A percentile compares a stretch with the other conserved stretches of the same genome.
phyloP scores from a whole-genome alignment of 1,140 invertebrate genomes.

The Hormaphis cornu region DNA sequence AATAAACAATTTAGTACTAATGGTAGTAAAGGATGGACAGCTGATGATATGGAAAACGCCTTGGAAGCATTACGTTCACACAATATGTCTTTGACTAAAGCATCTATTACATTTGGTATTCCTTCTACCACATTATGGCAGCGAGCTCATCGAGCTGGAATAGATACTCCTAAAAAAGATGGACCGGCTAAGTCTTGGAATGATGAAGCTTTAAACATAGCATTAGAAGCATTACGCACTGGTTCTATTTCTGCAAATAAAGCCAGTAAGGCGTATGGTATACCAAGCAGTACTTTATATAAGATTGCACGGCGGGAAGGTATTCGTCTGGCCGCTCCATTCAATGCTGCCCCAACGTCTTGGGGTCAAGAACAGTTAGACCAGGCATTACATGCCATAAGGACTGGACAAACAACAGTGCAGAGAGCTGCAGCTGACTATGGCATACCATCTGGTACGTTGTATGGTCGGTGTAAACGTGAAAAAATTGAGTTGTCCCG shows the following conservation, averaged over 20 bases:
- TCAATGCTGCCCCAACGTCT: constrained; percentile 80
- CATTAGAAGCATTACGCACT: constrained; percentile 66
- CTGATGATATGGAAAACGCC: constrained; percentile 78
- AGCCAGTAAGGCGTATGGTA: constrained; percentile 82
- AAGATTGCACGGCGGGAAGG: constrained; percentile 81
- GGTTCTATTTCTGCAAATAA: constrained; percentile 80
- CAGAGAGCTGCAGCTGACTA: constrained; percentile 74
- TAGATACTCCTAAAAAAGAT: constrained; percentile 83
- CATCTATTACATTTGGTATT: constrained; percentile 72
- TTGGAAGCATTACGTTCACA: constrained; percentile 72
- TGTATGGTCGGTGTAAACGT: constrained; percentile 76
- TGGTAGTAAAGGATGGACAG: constrained; percentile 69
- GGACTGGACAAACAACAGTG: constrained; percentile 70
- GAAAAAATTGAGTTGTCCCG: constrained; percentile 78
- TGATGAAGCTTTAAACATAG: constrained; percentile 68
- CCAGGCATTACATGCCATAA: constrained; percentile 70
- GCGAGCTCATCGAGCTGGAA: constrained; percentile 70
- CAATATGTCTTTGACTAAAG: constrained; percentile 79
- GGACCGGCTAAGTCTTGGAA: constrained; percentile 78
- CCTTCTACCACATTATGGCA: constrained; percentile 85
- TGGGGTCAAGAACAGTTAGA: constrained; percentile 76
- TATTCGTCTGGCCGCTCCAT: constrained; percentile 73
- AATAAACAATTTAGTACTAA: constrained; percentile 23
- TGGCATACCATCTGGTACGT: constrained; percentile 72
- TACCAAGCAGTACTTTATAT: constrained; percentile 79